Evolutionary conservation across 1,140 invertebrate species (phyloP).

Genomic region (Penaeus vannamei): DNA sequence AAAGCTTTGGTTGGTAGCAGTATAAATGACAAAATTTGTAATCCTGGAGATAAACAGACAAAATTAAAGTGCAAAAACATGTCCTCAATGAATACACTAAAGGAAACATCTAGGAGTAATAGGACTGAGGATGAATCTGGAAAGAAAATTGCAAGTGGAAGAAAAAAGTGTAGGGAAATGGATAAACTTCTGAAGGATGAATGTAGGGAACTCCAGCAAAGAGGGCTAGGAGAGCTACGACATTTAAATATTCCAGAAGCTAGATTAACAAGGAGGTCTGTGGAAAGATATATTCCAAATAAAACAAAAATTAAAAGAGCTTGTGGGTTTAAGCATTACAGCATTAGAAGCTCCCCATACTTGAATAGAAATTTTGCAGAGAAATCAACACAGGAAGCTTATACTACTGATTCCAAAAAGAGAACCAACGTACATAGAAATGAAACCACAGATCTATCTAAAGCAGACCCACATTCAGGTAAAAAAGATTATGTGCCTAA

Average conservation of each 20-base stretch:
- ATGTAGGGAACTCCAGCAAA: conserved; percentile 49
- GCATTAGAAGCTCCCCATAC: neutral
- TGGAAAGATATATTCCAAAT: conserved; percentile 24
- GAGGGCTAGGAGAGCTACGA: conserved; percentile 44
- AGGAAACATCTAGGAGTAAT: neutral
- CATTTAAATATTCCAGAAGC: conserved; percentile 24
- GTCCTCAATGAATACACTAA: neutral
- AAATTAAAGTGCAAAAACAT: neutral
- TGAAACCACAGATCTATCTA: no score
- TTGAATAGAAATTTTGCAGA: neutral
- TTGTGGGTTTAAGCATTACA: neutral
- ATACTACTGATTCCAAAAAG: no score
- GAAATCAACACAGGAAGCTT: neutral
- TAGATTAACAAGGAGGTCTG: conserved; percentile 48
- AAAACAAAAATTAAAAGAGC: neutral
- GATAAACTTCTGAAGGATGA: conserved; percentile 53
- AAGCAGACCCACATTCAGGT: no score
- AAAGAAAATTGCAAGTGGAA: neutral
- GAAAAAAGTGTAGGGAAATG: conserved; percentile 19
- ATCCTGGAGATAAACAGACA: neutral
- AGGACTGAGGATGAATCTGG: neutral
- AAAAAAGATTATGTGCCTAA: no score
- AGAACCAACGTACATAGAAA: no score
- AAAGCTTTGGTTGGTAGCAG: conserved; percentile 17
- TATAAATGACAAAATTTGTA: neutral